Evolutionary conservation across 1,140 invertebrate species (phyloP).

Genomic region (Stratiolaelaps scimitus): DNA sequence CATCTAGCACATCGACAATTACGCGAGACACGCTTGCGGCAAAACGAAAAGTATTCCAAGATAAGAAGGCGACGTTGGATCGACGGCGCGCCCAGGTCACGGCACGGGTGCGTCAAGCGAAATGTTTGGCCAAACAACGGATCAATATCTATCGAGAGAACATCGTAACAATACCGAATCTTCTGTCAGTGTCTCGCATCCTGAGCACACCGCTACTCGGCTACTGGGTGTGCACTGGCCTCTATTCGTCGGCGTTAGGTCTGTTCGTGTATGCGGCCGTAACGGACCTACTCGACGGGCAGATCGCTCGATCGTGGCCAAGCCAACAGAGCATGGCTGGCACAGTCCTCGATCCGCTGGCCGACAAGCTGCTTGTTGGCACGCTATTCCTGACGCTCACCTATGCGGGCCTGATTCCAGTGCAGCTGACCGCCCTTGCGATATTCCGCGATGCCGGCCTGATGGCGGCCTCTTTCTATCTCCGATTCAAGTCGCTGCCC

Average conservation of each 20-base stretch:
- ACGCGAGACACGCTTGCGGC: not conserved
- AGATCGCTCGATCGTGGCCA: slow-evolving; percentile 80
- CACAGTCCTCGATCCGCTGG: slow-evolving; percentile 88
- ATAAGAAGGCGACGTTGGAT: slow-evolving; percentile 2
- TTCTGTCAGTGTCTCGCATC: slow-evolving; percentile 69
- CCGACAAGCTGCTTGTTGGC: slow-evolving; percentile 87
- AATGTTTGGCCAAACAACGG: not conserved
- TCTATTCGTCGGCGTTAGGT: slow-evolving; percentile 58
- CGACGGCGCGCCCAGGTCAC: slow-evolving; percentile 1
- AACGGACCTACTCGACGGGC: slow-evolving; percentile 81
- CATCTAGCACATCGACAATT: too few species aligned
- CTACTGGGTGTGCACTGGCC: slow-evolving; percentile 62
- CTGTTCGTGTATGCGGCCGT: slow-evolving; percentile 62
- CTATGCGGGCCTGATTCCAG: slow-evolving; percentile 67
- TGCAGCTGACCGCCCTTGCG: slow-evolving; percentile 68
- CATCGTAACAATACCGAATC: slow-evolving; percentile 82
- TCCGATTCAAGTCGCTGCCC: slow-evolving; percentile 74
- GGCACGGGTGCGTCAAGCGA: slow-evolving; percentile 1
- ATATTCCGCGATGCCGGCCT: slow-evolving; percentile 68
- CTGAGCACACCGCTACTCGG: slow-evolving; percentile 68
- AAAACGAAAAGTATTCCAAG: not conserved
- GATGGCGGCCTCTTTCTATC: slow-evolving; percentile 65
- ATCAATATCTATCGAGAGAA: slow-evolving; percentile 51
- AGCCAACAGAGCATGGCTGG: slow-evolving; percentile 81
- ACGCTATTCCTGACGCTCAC: slow-evolving; percentile 75